Evolutionary conservation across 2,113 vertebrate genomes (phyloP), one percentile per base, ranked within the genome.

Genomic region (Ramphastos sulfuratus): DNA sequence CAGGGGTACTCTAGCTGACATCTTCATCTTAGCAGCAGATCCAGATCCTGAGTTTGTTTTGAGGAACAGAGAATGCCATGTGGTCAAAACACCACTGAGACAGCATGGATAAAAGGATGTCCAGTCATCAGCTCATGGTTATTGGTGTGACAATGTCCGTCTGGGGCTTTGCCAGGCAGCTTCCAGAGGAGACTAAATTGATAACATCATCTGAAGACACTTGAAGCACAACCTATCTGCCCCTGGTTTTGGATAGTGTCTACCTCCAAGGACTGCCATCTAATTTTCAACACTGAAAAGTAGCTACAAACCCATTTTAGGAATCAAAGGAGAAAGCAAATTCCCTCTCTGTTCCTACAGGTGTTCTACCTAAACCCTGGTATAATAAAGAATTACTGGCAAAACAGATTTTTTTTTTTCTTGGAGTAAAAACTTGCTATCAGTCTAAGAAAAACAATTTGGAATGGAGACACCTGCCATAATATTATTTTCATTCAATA

Each of bases 401-500:
- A 74, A 85, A 52, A 74, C 19, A 66, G 25, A 60, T 24, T 50
- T 24, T 75, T 72, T 82, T 64, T 78, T 87, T 69, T 80, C 71
- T 71, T 64, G 28, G 17, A 89, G 28, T 83, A 80, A 83, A 94
- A 87, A 21, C 72, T 80, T 93, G 52, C 30, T 87, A 80, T 74
- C 72, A 67, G 39, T 63, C 78, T 92, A 93, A 83, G 65, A 90
- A 95, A 95, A 94, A 92, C 69, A 78, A 88, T 88, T 84, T 86
- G 82, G 44, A 81, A 61, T 59, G 18, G 28, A 89, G 94, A 71
- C 91, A 91, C 75, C 92, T 95, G 92, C 72, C 69, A 78, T 30
- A 94, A 94, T 81, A 94, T 77, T 83, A 65, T 94, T 94, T 94
- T 94, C 65, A 75, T 88, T 63, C 77, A 52, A 85, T 88, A 44